A percentile compares a stretch with the other conserved stretches of the same genome.
phyloP scores from a whole-genome alignment of 2,797 vertebrate genomes.

The Thunnus albacares region DNA sequence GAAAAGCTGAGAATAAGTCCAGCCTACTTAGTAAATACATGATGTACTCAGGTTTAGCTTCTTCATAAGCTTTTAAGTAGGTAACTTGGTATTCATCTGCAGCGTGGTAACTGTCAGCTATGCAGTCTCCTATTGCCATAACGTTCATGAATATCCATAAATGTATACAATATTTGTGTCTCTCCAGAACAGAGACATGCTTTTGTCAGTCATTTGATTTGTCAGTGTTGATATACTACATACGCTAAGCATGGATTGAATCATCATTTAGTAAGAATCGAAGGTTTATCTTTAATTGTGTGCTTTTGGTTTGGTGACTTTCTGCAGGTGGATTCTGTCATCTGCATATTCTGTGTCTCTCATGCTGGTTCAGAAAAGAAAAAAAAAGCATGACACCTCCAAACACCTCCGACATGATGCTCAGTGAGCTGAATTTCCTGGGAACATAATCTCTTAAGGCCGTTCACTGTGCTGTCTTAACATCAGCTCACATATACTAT shows the following conservation, averaged over 20 bases:
- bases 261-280: background rate
- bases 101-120: no score
- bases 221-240: background rate
- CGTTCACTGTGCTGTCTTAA: background rate
- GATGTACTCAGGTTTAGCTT: no score
- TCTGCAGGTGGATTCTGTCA: background rate
- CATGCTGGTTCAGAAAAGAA: no score
- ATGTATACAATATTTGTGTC: background rate
- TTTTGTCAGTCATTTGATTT: no score
- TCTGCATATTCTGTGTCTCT: background rate
- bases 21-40: no score
- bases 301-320: no score
- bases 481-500: background rate
- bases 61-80: no score
- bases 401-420: background rate
- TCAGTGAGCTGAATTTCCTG: background rate
- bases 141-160: background rate
- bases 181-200: background rate
- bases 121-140: background rate
- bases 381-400: background rate
- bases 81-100: no score
- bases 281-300: background rate
- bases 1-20: no score
- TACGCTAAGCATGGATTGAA: background rate
- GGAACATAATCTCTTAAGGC: slow-evolving; percentile 13